Conservation (phyloP, 92 coral and sea anemone species). For the Actinernus sp. region DNA sequence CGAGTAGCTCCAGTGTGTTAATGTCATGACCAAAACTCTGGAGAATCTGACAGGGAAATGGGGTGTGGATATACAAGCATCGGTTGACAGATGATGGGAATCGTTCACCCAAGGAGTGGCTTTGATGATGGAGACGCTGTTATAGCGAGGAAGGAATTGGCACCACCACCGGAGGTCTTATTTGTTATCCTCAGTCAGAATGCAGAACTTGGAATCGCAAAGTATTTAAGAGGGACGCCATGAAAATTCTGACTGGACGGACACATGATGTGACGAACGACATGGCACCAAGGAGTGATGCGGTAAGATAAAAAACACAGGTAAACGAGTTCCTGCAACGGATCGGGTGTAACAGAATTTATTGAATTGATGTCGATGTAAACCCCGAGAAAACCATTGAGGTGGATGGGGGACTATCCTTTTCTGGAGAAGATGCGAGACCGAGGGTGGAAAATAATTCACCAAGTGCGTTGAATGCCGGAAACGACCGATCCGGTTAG, state of each 20-base stretch:
- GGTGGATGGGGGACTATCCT: conserved; percentile 16
- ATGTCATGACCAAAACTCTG: conserved; percentile 1
- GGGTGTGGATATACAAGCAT: conserved; percentile 24
- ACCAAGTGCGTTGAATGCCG: not conserved
- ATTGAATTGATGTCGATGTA: not conserved
- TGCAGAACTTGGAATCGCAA: not conserved
- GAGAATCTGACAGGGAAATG: conserved; percentile 9
- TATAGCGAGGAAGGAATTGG: conserved; percentile 5
- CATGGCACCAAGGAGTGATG: too few species aligned
- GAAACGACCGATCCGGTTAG: not conserved
- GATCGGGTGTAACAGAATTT: not conserved
- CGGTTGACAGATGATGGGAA: too few species aligned
- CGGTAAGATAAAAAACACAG: too few species aligned
- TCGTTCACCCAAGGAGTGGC: conserved; percentile 24
- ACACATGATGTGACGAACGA: too few species aligned
- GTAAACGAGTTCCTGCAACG: not conserved
- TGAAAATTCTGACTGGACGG: too few species aligned
- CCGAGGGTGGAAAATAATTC: conserved; percentile 2
- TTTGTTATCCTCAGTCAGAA: not conserved
- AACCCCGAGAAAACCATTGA: conserved; percentile 2
- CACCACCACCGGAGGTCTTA: conserved; percentile 2
- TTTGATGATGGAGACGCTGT: conserved; percentile 15
- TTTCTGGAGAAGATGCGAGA: not conserved
- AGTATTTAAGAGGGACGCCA: too few species aligned
- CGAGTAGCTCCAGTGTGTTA: not conserved